Percentiles rank a stretch among this genome's conserved stretches.
These are phyloP conservation scores for Prolemur simus DNA, from an alignment of 2,113 vertebrate genomes.

Conservation along the genomic window DNA sequence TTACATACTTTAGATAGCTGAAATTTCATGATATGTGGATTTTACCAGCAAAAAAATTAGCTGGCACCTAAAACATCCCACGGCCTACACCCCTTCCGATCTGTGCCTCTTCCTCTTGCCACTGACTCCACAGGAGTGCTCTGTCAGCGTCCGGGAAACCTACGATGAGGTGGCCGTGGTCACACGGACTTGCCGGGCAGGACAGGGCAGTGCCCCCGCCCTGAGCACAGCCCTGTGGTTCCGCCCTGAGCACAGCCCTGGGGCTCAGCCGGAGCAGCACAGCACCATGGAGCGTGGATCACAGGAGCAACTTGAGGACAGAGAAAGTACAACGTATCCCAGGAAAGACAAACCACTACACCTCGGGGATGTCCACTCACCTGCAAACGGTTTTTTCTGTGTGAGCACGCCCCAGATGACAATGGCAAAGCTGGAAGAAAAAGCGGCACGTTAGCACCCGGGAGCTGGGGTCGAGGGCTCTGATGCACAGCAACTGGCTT, in stretches of 20 bases:
- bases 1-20: neutral
- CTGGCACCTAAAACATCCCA: too few relatives aligned
- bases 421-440: conserved; percentile 91
- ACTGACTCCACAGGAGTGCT: rapidly evolving
- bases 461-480: rapidly evolving
- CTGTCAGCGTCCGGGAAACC: rapidly evolving
- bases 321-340: rapidly evolving
- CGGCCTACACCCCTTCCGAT: rapidly evolving
- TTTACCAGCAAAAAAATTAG: too few relatives aligned
- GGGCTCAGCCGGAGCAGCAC: neutral
- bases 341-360: rapidly evolving
- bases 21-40: neutral
- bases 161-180: rapidly evolving
- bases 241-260: neutral
- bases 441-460: neutral
- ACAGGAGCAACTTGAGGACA: rapidly evolving
- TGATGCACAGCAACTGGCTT: rapidly evolving
- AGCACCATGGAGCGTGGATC: rapidly evolving
- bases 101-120: rapidly evolving
- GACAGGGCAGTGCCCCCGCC: neutral
- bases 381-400: conserved; percentile 98
- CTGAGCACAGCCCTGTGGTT: neutral
- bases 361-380: conserved; percentile 77
- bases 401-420: conserved; percentile 98
- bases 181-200: neutral